phyloP scores from a whole-genome alignment of 2,113 vertebrate species.

The Nettapus auritus region DNA sequence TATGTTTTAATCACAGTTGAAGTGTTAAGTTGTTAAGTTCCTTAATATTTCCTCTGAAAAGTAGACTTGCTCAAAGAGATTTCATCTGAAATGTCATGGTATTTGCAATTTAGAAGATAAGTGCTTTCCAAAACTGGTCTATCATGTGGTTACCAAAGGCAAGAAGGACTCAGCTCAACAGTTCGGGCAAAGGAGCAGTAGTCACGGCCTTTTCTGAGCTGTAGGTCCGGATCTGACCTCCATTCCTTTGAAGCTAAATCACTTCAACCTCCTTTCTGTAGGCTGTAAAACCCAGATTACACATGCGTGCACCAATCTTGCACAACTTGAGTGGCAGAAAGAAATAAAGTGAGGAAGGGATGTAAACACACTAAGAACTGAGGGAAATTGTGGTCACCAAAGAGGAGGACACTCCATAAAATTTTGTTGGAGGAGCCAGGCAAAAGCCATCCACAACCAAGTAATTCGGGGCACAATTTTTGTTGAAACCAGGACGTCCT shows the following conservation, averaged over 20 bases:
- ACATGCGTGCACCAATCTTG: not conserved
- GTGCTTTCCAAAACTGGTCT: not conserved
- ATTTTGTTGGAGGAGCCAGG: not conserved
- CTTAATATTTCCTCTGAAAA: constrained; percentile 57
- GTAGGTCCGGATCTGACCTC: not conserved
- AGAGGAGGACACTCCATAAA: not conserved
- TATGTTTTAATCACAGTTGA: constrained; percentile 47
- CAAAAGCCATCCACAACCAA: not conserved
- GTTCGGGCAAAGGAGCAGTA: not conserved
- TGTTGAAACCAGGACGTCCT: fast-evolving
- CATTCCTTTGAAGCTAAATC: not conserved
- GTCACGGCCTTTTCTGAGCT: not conserved
- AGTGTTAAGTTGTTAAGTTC: constrained; percentile 62
- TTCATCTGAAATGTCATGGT: not conserved
- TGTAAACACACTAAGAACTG: not conserved
- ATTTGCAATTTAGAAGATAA: constrained; percentile 17
- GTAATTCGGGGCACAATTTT: not conserved
- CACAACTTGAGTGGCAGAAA: not conserved
- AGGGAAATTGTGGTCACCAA: fast-evolving
- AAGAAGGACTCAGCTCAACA: not conserved
- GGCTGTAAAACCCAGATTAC: not conserved
- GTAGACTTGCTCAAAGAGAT: not conserved
- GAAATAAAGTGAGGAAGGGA: not conserved
- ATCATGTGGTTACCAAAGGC: not conserved
- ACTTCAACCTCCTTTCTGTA: not conserved